A percentile compares a stretch with the other conserved stretches of the same genome.
These are phyloP conservation scores for Actinemys pallida DNA, from an alignment of 2,113 vertebrate species.

Conservation along the genomic window DNA sequence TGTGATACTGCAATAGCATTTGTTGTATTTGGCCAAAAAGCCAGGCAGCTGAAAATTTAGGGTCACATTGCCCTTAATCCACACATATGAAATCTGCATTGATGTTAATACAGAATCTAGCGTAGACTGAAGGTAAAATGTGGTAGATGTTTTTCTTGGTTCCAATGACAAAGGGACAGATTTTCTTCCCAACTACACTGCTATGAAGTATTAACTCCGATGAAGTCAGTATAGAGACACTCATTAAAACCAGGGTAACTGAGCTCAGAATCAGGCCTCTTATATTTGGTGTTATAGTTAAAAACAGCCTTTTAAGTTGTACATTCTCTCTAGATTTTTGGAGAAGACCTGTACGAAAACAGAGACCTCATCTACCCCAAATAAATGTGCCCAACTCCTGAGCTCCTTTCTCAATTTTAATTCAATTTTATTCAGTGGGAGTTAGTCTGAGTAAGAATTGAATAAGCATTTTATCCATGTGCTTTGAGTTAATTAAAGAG, in stretches of 20 bases:
- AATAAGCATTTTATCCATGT: neutral
- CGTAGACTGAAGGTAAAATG: neutral
- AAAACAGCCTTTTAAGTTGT: neutral
- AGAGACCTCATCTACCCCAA: neutral
- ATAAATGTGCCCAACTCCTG: neutral
- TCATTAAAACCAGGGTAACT: neutral
- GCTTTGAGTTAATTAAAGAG: neutral
- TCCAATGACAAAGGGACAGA: neutral
- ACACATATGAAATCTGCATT: neutral
- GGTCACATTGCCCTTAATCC: neutral
- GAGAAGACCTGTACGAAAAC: neutral
- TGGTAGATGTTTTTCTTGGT: neutral
- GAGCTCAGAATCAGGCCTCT: neutral
- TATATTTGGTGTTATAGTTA: neutral
- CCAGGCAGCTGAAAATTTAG: neutral
- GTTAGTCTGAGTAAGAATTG: neutral
- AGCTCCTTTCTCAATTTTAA: neutral
- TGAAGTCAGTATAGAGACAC: neutral
- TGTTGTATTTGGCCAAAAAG: neutral
- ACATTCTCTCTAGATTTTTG: neutral
- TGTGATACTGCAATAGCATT: constrained; percentile 2
- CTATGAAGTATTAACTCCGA: neutral
- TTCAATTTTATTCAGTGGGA: neutral
- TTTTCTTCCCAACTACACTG: neutral
- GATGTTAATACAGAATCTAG: neutral